These are phyloP conservation scores for Oryzaephilus surinamensis DNA, from an alignment of 1,140 invertebrate genomes.

Conservation along the genomic window DNA sequence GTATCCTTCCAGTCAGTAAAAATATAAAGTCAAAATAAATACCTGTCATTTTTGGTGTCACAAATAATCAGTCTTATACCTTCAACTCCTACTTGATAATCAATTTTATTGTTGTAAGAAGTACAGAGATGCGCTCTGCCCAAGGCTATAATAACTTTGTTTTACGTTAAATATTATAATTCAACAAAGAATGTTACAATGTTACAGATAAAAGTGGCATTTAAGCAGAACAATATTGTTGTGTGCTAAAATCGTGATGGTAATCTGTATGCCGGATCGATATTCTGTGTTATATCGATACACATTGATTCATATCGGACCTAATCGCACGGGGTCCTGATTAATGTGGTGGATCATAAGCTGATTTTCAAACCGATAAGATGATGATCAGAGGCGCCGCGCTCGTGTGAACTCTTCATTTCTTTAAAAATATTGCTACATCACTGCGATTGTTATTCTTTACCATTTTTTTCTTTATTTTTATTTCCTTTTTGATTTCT, in stretches of 20 bases:
- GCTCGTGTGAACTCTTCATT: constrained; percentile 17
- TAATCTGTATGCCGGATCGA: constrained; percentile 14
- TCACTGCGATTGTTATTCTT: too few species aligned
- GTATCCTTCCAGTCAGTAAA: constrained; percentile 5
- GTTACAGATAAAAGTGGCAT: not conserved
- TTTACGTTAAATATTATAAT: too few species aligned
- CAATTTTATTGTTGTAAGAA: too few species aligned
- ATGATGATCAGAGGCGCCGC: constrained; percentile 24
- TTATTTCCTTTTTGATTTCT: not conserved
- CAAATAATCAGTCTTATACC: not conserved
- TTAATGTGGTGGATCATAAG: constrained; percentile 20
- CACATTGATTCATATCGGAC: constrained; percentile 22
- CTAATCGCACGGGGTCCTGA: constrained; percentile 24
- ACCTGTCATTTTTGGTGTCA: not conserved
- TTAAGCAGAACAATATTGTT: constrained; percentile 8
- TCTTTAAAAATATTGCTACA: constrained; percentile 11
- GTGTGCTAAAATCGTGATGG: constrained; percentile 14
- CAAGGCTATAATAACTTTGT: not conserved
- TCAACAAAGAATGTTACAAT: not conserved
- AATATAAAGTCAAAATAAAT: not conserved
- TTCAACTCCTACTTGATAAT: not conserved
- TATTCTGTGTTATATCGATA: constrained; percentile 18
- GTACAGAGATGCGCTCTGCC: not conserved
- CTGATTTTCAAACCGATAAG: constrained; percentile 16
- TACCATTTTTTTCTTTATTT: constrained; percentile 3